Conservation (phyloP, 1,140 invertebrate genomes). For the Metopolophium dirhodum region DNA sequence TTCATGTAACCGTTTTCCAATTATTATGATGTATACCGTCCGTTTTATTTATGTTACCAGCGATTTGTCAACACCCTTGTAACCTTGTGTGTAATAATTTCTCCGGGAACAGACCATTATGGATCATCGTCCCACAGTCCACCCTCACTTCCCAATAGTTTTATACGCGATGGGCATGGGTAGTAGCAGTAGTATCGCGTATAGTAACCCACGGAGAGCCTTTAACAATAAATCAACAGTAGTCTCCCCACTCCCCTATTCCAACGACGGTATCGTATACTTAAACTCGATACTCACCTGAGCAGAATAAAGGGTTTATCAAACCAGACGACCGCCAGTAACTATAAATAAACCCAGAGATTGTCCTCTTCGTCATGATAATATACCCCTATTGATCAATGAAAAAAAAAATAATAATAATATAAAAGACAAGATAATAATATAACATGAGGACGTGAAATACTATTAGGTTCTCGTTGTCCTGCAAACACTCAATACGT, state of each 20-base stretch:
- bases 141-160: background rate
- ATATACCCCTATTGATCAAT: background rate
- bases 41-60: conserved; percentile 50
- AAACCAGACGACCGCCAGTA: background rate
- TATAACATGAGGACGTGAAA: background rate
- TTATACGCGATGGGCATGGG: background rate
- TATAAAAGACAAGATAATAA: background rate
- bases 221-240: conserved; percentile 48
- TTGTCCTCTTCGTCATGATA: background rate
- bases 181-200: background rate
- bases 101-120: conserved; percentile 23
- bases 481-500: background rate
- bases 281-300: conserved; percentile 45
- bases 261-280: background rate
- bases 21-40: conserved; percentile 54
- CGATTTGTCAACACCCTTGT: conserved; percentile 52
- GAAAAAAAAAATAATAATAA: conserved; percentile 25
- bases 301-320: conserved; percentile 54
- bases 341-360: conserved; percentile 47
- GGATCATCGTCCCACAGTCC: background rate
- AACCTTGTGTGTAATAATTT: conserved; percentile 41
- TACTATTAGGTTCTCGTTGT: background rate
- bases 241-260: background rate
- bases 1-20: conserved; percentile 45
- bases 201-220: background rate